These are phyloP conservation scores for Perdix hodgsoniae DNA, from an alignment of 2,797 vertebrate genomes.

Conservation along the genomic window DNA sequence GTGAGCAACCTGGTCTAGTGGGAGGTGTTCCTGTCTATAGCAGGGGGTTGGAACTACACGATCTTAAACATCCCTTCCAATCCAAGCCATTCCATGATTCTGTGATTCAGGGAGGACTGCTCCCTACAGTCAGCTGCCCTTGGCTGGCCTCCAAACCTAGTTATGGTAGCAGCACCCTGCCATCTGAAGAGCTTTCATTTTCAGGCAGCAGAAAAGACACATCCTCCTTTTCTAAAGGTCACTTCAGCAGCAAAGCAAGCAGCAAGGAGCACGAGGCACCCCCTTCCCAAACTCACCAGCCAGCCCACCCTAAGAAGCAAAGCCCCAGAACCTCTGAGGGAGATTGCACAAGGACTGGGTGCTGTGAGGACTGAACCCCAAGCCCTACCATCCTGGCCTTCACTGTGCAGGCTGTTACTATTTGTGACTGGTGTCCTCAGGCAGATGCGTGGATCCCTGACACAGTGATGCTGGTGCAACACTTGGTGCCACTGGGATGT, in stretches of 20 bases:
- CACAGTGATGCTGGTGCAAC: not conserved
- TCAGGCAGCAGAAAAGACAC: not conserved
- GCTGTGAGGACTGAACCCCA: not conserved
- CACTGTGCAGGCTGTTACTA: not conserved
- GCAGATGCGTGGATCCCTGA: not conserved
- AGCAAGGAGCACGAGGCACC: fast-evolving
- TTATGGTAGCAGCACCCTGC: not conserved
- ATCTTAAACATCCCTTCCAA: no score
- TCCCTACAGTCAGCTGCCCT: not conserved
- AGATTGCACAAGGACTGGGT: not conserved
- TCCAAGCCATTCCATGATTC: no score
- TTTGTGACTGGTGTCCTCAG: fast-evolving
- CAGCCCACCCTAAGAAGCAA: not conserved
- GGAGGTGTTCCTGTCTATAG: no score
- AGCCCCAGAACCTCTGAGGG: fast-evolving
- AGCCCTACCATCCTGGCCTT: fast-evolving
- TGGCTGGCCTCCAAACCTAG: not conserved
- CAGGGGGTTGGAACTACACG: no score
- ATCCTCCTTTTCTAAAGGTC: conserved; percentile 49
- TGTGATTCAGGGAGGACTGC: not conserved
- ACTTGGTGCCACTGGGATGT: fast-evolving
- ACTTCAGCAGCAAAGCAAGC: not conserved
- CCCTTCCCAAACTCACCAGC: fast-evolving
- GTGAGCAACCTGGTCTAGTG: no score
- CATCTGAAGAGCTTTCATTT: not conserved